A percentile compares a stretch with the other conserved stretches of the same genome.
Conservation (phyloP, 53 echinoderm and acorn worm genomes). For the Glandiceps talaboti region DNA sequence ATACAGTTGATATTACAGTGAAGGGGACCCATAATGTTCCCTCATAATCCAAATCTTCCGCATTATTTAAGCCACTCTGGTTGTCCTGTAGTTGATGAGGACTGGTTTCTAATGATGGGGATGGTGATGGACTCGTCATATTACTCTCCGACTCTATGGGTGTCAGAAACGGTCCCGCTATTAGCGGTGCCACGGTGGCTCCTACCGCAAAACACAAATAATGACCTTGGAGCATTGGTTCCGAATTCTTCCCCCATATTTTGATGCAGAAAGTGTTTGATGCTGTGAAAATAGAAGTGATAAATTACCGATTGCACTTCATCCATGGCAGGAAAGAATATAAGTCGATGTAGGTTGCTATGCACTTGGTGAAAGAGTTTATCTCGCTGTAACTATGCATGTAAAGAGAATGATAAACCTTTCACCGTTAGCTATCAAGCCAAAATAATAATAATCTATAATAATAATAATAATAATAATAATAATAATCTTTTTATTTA, state of each 20-base stretch:
- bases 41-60: too few species aligned
- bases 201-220: background rate
- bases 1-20: background rate
- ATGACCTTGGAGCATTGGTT: background rate
- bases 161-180: background rate
- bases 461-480: too few species aligned
- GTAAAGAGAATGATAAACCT: too few species aligned
- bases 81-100: background rate
- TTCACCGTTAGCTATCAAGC: too few species aligned
- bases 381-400: too few species aligned
- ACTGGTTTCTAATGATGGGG: too few species aligned
- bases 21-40: background rate
- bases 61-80: background rate
- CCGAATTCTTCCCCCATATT: background rate
- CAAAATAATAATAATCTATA: too few species aligned
- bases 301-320: too few species aligned
- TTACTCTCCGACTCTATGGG: background rate
- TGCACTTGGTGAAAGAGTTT: too few species aligned
- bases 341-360: too few species aligned
- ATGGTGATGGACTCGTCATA: background rate
- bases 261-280: background rate
- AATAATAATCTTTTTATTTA: too few species aligned
- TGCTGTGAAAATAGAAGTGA: background rate
- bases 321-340: too few species aligned
- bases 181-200: background rate